Evolutionary conservation across 2,113 vertebrate species (phyloP).

Genomic region (Colossoma macropomum): DNA sequence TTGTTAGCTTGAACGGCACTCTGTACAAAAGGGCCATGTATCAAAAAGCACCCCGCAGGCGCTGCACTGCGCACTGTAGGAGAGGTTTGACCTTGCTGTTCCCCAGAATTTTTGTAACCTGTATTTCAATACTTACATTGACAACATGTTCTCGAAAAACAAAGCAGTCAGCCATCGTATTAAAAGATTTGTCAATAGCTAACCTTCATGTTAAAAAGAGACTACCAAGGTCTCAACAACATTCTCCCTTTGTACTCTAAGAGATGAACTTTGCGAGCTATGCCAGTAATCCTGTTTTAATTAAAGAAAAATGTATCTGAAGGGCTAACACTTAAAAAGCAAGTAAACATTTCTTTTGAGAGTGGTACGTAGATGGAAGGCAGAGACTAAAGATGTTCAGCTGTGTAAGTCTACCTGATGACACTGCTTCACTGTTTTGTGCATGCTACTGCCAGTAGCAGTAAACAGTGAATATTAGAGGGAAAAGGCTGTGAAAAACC

Average conservation of each 20-base stretch:
- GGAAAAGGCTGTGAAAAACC: neutral
- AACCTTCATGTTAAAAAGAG: slow-evolving; percentile 36
- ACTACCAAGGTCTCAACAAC: slow-evolving; percentile 45
- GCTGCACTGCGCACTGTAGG: neutral
- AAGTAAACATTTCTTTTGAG: slow-evolving; percentile 27
- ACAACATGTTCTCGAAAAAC: slow-evolving; percentile 29
- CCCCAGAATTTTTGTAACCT: slow-evolving; percentile 29
- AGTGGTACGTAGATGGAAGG: slow-evolving; percentile 1
- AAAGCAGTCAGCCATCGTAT: slow-evolving; percentile 24
- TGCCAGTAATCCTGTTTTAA: slow-evolving; percentile 48
- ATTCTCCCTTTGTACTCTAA: slow-evolving; percentile 46
- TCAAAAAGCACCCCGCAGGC: neutral
- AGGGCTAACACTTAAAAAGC: slow-evolving; percentile 10
- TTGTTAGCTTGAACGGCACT: neutral
- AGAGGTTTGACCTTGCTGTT: slow-evolving; percentile 34
- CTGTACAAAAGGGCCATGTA: neutral
- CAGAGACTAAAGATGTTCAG: slow-evolving; percentile 13
- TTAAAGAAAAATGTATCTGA: slow-evolving; percentile 55
- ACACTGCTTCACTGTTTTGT: neutral
- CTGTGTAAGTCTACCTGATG: slow-evolving; percentile 7
- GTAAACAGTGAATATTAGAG: neutral
- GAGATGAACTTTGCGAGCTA: slow-evolving; percentile 43
- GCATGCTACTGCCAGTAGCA: neutral
- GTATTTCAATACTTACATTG: slow-evolving; percentile 18
- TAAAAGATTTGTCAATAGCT: slow-evolving; percentile 42